phyloP scores from a whole-genome alignment of 2,113 vertebrate genomes.

The Sclerurus mexicanus region DNA sequence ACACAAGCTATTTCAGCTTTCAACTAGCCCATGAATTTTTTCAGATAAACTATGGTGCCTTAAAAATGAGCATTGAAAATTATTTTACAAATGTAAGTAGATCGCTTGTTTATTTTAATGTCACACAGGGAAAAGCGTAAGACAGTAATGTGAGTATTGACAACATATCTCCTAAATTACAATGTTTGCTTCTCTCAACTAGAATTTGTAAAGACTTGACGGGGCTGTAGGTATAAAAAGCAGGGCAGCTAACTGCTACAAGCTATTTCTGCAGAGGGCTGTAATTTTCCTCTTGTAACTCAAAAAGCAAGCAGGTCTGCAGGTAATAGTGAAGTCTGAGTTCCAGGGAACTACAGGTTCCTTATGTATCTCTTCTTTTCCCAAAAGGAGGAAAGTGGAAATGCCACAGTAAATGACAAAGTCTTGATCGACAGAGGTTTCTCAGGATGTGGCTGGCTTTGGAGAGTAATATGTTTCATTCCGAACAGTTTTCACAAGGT shows the following conservation, averaged over 20 bases:
- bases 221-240: background rate
- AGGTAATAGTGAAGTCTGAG: background rate
- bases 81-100: background rate
- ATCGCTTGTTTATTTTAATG: background rate
- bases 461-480: background rate
- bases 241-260: background rate
- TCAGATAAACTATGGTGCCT: background rate
- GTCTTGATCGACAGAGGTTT: background rate
- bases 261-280: background rate
- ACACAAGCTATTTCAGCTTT: background rate
- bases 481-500: background rate
- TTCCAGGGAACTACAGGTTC: background rate
- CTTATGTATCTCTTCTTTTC: background rate
- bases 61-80: background rate
- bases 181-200: background rate
- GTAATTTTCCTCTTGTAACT: background rate
- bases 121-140: background rate
- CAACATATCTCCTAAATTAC: background rate
- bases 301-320: background rate
- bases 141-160: background rate
- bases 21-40: background rate
- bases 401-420: fast-evolving
- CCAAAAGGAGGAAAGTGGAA: background rate
- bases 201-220: background rate
- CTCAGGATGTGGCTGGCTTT: background rate